Evolutionary conservation across 1,140 invertebrate genomes (phyloP).

Genomic region (Pachypsylla venusta): DNA sequence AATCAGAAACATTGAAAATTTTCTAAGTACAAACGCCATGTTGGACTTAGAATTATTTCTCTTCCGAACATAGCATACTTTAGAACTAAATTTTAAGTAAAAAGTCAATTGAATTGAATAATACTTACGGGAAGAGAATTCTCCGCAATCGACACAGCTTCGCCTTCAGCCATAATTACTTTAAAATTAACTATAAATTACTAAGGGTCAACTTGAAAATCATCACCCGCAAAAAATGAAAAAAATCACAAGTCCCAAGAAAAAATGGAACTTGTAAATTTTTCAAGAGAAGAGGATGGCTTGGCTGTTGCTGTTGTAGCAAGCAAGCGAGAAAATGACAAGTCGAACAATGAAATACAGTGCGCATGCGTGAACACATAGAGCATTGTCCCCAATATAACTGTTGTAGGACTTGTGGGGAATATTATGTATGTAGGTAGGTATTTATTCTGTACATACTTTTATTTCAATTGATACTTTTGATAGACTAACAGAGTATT

Average conservation of each 20-base stretch:
- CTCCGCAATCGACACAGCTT: neutral
- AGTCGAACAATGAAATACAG: neutral
- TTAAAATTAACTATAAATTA: neutral
- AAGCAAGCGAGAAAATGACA: neutral
- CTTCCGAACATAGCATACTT: slow-evolving; percentile 1
- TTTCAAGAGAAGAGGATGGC: neutral
- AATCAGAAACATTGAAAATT: slow-evolving; percentile 1
- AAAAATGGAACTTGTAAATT: slow-evolving; percentile 5
- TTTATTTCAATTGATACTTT: too few relatives aligned
- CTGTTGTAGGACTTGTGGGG: too few relatives aligned
- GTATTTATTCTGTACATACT: too few relatives aligned
- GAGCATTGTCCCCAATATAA: slow-evolving; percentile 1
- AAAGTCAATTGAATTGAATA: slow-evolving; percentile 7
- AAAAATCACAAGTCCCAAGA: slow-evolving; percentile 8
- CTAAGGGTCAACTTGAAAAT: slow-evolving; percentile 5
- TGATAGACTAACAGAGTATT: too few relatives aligned
- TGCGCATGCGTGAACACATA: slow-evolving; percentile 2
- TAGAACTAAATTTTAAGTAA: slow-evolving; percentile 16
- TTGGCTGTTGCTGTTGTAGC: too few relatives aligned
- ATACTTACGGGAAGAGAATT: neutral
- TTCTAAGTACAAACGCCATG: slow-evolving; percentile 40
- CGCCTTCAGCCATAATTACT: slow-evolving; percentile 4
- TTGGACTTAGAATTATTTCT: slow-evolving; percentile 71
- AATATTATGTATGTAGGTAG: too few relatives aligned
- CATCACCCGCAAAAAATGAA: neutral